A percentile compares a stretch with the other conserved stretches of the same genome.
Conservation (phyloP, 2,888 invertebrate genomes). For the Pyrocoelia pectoralis region DNA sequence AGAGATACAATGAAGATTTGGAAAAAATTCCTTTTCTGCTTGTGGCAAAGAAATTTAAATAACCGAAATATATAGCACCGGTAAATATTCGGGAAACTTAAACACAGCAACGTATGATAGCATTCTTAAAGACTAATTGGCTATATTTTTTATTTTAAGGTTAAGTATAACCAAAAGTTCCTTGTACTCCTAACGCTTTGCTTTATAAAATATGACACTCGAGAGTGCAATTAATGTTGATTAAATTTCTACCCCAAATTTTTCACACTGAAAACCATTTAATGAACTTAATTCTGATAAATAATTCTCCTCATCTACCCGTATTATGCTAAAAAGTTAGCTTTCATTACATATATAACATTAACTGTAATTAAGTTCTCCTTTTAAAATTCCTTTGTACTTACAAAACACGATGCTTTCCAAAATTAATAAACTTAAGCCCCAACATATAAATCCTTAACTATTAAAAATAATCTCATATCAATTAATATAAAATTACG, state of each 20-base stretch:
- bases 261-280: conserved; percentile 43
- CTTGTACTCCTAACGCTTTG: conserved; percentile 34
- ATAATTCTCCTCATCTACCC: conserved; percentile 39
- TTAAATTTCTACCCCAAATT: conserved; percentile 43
- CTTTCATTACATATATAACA: conserved; percentile 22
- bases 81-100: not conserved
- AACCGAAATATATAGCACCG: no score
- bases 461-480: conserved; percentile 23
- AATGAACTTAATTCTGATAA: conserved; percentile 45
- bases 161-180: conserved; percentile 34
- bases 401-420: not conserved
- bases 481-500: conserved; percentile 47
- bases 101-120: not conserved
- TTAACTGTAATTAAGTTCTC: conserved; percentile 23
- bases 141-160: conserved; percentile 33
- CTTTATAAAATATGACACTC: conserved; percentile 37
- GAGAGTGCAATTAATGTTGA: conserved; percentile 44
- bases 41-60: no score
- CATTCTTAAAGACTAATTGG: conserved; percentile 19
- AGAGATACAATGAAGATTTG: no score
- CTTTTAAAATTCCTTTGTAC: conserved; percentile 12
- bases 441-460: not conserved
- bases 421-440: not conserved
- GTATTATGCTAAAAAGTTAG: conserved; percentile 14
- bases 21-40: no score